Percentiles rank a stretch among this genome's conserved stretches.
Conservation (phyloP, 2,113 vertebrate genomes). For the Labeo rohita region DNA sequence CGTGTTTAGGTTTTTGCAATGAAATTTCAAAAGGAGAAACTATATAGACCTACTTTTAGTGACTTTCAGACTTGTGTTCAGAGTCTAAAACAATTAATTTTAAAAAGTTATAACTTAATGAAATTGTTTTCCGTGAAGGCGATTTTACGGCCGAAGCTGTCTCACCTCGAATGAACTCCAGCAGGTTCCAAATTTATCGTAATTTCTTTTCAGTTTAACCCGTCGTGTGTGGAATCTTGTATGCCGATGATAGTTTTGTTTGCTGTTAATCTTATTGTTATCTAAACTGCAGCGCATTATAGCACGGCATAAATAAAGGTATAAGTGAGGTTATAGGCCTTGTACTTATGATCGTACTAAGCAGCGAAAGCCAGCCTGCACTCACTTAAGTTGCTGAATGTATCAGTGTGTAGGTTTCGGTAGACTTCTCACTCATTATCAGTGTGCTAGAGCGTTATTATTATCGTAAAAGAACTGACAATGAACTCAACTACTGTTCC, state of each 20-base stretch:
- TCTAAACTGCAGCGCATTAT: neutral
- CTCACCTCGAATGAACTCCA: slow-evolving; percentile 1
- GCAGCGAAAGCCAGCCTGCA: neutral
- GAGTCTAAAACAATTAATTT: neutral
- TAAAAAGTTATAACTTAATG: neutral
- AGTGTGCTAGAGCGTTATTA: neutral
- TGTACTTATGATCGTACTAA: neutral
- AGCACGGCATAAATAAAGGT: neutral
- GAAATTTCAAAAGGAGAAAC: neutral
- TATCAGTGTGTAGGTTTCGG: neutral
- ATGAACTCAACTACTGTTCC: neutral
- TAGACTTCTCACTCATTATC: neutral
- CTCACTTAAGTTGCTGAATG: neutral
- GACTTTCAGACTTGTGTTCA: neutral
- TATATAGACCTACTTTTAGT: neutral
- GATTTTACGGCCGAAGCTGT: neutral
- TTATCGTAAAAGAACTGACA: neutral
- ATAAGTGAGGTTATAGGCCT: neutral
- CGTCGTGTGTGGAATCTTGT: neutral
- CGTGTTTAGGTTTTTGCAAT: neutral
- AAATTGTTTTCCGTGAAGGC: neutral
- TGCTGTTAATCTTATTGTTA: neutral
- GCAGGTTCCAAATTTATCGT: neutral
- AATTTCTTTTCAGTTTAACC: neutral
- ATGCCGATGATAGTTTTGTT: neutral